A percentile compares a stretch with the other conserved stretches of the same genome.
These are phyloP conservation scores for Sus cebifrons DNA, from an alignment of 2,797 vertebrate species.

Conservation along the genomic window DNA sequence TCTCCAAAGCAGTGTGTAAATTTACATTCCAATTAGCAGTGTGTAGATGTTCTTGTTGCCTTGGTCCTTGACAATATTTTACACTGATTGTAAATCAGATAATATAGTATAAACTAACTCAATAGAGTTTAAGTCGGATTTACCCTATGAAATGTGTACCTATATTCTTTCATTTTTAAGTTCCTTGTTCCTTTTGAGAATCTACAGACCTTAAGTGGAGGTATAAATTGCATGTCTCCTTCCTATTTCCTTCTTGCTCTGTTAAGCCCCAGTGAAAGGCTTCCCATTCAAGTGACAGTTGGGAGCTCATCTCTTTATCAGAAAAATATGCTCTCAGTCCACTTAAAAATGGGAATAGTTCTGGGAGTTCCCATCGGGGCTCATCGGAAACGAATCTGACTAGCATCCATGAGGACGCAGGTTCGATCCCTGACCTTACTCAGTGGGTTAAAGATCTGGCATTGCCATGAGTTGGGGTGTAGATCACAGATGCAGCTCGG, in stretches of 20 bases:
- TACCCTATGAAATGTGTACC: background rate
- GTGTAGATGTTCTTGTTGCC: background rate
- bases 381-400: too few relatives aligned
- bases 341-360: background rate
- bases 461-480: too few relatives aligned
- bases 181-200: background rate
- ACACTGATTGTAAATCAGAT: background rate
- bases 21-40: background rate
- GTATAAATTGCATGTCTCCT: constrained; percentile 7
- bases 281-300: background rate
- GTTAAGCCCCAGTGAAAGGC: background rate
- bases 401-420: too few relatives aligned
- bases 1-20: background rate
- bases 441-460: too few relatives aligned
- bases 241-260: constrained; percentile 35
- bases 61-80: background rate
- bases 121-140: constrained; percentile 8
- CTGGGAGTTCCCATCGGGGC: too few relatives aligned
- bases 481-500: too few relatives aligned
- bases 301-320: constrained; percentile 24
- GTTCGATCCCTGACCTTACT: too few relatives aligned
- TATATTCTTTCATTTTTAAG: background rate
- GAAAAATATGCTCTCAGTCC: background rate
- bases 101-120: constrained; percentile 1
- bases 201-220: background rate